These are phyloP conservation scores for Volucella bombylans DNA, from an alignment of 2,888 invertebrate species.

Conservation along the genomic window DNA sequence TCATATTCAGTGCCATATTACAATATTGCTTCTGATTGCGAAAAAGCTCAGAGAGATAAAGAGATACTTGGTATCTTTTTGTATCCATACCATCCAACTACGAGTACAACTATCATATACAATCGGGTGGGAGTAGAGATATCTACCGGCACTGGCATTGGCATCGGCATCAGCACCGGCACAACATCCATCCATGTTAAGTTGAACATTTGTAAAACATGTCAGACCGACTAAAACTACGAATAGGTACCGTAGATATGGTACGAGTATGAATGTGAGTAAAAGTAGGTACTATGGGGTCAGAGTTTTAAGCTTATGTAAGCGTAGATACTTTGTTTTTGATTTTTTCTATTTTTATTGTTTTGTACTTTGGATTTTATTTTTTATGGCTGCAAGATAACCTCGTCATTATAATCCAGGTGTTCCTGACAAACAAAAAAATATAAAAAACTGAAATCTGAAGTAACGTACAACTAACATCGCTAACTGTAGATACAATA, in stretches of 20 bases:
- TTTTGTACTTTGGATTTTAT: no score
- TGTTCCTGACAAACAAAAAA: constrained; percentile 50
- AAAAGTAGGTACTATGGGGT: not conserved
- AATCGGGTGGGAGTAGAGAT: not conserved
- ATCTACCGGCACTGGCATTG: no score
- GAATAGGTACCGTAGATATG: no score
- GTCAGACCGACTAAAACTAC: constrained; percentile 15
- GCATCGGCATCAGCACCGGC: not conserved
- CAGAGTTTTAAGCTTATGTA: constrained; percentile 50
- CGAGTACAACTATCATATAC: constrained; percentile 2
- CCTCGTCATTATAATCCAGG: constrained; percentile 60
- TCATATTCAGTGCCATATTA: constrained; percentile 13
- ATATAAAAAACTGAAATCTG: not conserved
- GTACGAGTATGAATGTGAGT: no score
- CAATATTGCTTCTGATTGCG: constrained; percentile 45
- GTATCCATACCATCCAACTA: not conserved
- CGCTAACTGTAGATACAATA: constrained; percentile 7
- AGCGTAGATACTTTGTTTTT: constrained; percentile 20
- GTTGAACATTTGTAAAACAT: constrained; percentile 29
- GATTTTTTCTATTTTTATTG: constrained; percentile 4
- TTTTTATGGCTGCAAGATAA: constrained; percentile 34
- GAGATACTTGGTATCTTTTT: constrained; percentile 1
- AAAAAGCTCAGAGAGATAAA: constrained; percentile 20
- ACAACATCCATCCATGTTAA: constrained; percentile 9
- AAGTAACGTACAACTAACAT: not conserved